phyloP scores from a whole-genome alignment of 2,888 invertebrate genomes.

The Lamellibrachia columna region DNA sequence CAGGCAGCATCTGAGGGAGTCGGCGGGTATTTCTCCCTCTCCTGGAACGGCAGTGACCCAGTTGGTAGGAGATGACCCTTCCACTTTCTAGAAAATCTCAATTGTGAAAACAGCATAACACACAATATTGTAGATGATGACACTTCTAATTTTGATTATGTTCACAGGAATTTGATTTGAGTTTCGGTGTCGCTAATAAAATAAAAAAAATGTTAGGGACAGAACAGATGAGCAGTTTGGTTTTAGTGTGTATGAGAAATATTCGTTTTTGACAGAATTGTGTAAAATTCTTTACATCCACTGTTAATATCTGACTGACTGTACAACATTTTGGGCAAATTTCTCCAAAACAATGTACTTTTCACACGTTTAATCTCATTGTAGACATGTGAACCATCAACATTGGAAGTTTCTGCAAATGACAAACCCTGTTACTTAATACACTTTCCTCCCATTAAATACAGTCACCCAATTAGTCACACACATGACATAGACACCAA shows the following conservation, averaged over 20 bases:
- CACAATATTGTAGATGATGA: not conserved
- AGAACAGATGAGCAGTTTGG: not conserved
- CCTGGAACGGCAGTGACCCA: not conserved
- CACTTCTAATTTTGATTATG: not conserved
- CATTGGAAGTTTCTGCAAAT: not conserved
- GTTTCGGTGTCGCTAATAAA: not conserved
- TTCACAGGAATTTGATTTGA: not conserved
- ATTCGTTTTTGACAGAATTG: not conserved
- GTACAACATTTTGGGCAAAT: not conserved
- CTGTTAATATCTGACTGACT: too few relatives aligned
- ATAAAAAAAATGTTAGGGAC: not conserved
- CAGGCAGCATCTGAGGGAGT: not conserved
- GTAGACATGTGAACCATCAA: not conserved
- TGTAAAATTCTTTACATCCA: too few relatives aligned
- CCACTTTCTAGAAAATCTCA: not conserved
- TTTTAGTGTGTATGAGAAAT: not conserved
- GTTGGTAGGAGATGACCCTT: slow-evolving; percentile 3
- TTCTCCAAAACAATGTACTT: not conserved
- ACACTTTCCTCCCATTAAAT: not conserved
- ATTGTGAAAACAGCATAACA: not conserved
- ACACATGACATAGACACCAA: not conserved
- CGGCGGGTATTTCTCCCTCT: not conserved
- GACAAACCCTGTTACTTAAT: not conserved
- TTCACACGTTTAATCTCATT: not conserved
- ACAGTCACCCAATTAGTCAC: not conserved